phyloP scores from a whole-genome alignment of 2,888 invertebrate genomes.

The Mallateleia sp. region DNA sequence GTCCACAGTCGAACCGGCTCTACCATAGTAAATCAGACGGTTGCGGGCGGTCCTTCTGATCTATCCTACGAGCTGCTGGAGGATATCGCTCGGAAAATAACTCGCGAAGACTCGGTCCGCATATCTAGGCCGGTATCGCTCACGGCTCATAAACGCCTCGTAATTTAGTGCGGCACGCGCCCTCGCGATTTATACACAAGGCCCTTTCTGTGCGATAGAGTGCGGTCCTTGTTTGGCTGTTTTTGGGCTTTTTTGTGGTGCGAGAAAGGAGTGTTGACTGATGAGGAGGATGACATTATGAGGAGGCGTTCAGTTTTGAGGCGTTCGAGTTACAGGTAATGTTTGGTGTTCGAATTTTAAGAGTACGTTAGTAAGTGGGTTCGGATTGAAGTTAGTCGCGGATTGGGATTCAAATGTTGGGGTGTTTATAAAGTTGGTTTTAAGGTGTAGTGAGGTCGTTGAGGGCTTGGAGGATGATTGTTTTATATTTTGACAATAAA shows the following conservation, averaged over 20 bases:
- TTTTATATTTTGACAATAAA: too few species aligned
- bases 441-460: too few species aligned
- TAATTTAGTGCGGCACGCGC: conserved; percentile 88
- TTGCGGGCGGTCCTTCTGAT: conserved; percentile 89
- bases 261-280: conserved; percentile 12
- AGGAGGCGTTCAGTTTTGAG: conserved; percentile 7
- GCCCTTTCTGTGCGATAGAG: conserved; percentile 39
- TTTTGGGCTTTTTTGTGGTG: conserved; percentile 24
- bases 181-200: conserved; percentile 77
- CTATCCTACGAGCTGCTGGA: conserved; percentile 85
- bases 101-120: conserved; percentile 85
- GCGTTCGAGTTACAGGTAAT: conserved; percentile 45
- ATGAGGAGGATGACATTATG: conserved; percentile 52
- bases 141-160: conserved; percentile 89
- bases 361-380: neutral
- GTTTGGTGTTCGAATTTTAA: neutral
- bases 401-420: neutral
- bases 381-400: neutral
- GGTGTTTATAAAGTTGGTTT: neutral
- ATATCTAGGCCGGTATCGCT: conserved; percentile 88
- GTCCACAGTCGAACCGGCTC: conserved; percentile 84
- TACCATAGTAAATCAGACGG: conserved; percentile 89
- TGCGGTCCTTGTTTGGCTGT: conserved; percentile 7
- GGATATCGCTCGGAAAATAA: conserved; percentile 85
- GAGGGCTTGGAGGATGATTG: too few species aligned